Percentiles rank a stretch among this genome's conserved stretches.
These are phyloP conservation scores for Piscicola geometra DNA, from an alignment of 2,888 invertebrate genomes.

Conservation along the genomic window DNA sequence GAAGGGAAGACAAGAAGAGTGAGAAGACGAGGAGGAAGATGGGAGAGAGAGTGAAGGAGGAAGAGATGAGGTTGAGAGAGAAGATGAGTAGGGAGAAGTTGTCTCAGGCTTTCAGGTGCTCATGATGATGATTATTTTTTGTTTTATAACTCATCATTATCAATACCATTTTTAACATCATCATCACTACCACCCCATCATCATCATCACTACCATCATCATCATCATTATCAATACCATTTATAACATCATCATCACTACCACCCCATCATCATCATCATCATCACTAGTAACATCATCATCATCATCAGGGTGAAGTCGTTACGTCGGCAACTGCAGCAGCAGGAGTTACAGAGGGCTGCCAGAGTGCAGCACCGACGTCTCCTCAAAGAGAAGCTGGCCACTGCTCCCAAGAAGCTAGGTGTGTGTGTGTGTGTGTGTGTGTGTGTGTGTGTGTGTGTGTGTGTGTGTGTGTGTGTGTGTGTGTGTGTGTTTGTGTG, in stretches of 20 bases:
- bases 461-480: no score
- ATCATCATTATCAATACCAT: not conserved
- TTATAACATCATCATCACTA: constrained; percentile 19
- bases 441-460: no score
- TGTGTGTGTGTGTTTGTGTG: no score
- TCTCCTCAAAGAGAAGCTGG: not conserved
- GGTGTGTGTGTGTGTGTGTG: no score
- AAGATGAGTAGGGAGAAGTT: not conserved
- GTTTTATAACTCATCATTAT: no score
- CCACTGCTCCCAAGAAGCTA: constrained; percentile 12
- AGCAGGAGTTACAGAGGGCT: constrained; percentile 14
- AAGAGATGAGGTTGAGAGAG: not conserved
- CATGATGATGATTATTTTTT: no score
- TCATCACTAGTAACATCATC: not conserved
- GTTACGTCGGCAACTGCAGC: not conserved
- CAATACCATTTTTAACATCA: no score
- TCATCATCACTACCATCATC: not conserved
- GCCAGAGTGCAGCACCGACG: not conserved
- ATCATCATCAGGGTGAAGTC: constrained; percentile 23
- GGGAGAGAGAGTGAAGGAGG: constrained; percentile 3
- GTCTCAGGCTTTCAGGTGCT: no score
- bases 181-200: no score
- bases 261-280: not conserved
- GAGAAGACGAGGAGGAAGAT: constrained; percentile 28
- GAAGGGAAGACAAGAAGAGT: constrained; percentile 25